Conservation (phyloP, 2,797 vertebrate species). For the Anguilla obscura region DNA sequence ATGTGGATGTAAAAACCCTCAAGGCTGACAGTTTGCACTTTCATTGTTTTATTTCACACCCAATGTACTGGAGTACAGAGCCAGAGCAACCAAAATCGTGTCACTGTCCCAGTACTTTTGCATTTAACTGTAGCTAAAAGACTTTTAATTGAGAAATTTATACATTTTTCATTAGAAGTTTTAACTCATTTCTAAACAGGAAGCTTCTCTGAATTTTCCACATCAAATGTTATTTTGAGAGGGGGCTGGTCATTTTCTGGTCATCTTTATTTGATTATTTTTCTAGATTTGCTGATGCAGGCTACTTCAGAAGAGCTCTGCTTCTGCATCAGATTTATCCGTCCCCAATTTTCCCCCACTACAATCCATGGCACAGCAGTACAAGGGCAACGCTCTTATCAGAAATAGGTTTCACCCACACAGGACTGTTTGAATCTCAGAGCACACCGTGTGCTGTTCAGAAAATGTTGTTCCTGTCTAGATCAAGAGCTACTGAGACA, state of each 20-base stretch:
- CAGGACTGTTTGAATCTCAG: neutral
- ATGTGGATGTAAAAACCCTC: too few relatives aligned
- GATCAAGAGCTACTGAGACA: neutral
- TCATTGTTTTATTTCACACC: too few relatives aligned
- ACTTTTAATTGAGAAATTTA: neutral
- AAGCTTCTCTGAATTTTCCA: neutral
- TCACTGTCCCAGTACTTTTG: neutral
- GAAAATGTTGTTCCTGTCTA: neutral
- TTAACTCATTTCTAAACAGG: neutral
- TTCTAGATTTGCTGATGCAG: neutral
- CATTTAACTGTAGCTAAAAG: neutral
- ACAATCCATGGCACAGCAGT: neutral
- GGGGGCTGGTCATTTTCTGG: neutral
- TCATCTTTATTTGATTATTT: neutral
- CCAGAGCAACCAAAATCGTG: too few relatives aligned
- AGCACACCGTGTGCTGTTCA: neutral
- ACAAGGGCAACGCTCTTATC: neutral
- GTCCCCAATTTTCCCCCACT: neutral
- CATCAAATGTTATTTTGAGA: neutral
- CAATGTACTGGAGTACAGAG: too few relatives aligned
- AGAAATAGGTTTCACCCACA: neutral
- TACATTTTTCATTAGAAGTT: neutral
- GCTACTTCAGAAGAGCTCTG: neutral
- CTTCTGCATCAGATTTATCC: neutral
- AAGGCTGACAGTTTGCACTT: too few relatives aligned